These are phyloP conservation scores for Morus bassanus DNA, from an alignment of 2,797 vertebrate genomes.

Conservation along the genomic window DNA sequence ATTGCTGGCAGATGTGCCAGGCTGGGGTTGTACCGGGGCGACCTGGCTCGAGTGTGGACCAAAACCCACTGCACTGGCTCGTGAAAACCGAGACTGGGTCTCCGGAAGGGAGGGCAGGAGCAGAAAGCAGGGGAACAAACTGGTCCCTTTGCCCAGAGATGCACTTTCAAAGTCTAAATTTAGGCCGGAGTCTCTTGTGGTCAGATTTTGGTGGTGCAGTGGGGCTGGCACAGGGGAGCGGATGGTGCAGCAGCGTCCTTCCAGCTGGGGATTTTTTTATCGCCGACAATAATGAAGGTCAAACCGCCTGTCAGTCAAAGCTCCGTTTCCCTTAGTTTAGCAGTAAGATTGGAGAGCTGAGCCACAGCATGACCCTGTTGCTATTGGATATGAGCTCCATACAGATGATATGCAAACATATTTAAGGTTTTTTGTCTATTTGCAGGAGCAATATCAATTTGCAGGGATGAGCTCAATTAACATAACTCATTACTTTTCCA, in stretches of 20 bases:
- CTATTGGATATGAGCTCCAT: background rate
- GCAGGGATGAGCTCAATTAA: background rate
- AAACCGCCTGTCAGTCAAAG: background rate
- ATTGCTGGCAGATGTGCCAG: accelerated
- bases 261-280: background rate
- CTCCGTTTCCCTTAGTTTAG: background rate
- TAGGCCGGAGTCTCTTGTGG: background rate
- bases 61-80: accelerated
- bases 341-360: background rate
- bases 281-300: background rate
- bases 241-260: background rate
- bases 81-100: accelerated
- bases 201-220: background rate
- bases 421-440: background rate
- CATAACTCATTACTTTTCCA: background rate
- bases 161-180: accelerated
- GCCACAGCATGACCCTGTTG: background rate
- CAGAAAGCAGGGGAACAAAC: accelerated
- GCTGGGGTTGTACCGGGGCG: accelerated
- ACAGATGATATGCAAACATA: background rate
- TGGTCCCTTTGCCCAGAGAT: accelerated
- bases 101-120: background rate
- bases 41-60: background rate
- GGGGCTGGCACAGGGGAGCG: background rate
- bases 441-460: background rate